phyloP scores from a whole-genome alignment of 1,140 invertebrate species.

The Drepana arcuata region DNA sequence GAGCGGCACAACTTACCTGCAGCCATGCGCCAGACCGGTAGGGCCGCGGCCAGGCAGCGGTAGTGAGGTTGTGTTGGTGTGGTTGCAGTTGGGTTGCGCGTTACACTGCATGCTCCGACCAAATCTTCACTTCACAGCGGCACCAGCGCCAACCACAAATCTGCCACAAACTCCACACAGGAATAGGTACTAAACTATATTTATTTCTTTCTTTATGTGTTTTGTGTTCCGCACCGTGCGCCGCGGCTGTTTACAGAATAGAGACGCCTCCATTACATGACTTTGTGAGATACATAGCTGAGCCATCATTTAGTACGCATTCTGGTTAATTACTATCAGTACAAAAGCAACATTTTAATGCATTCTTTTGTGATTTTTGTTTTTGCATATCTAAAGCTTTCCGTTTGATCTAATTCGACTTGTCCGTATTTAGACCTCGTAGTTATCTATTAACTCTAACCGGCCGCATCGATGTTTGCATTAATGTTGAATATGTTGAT shows the following conservation, averaged over 20 bases:
- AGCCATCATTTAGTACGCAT: constrained; percentile 47
- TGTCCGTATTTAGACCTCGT: constrained; percentile 29
- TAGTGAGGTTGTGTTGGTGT: constrained; percentile 66
- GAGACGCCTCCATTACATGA: constrained; percentile 46
- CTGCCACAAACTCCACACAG: constrained; percentile 61
- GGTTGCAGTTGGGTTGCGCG: constrained; percentile 71
- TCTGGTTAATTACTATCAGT: constrained; percentile 38
- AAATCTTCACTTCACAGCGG: constrained; percentile 66
- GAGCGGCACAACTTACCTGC: constrained; percentile 14
- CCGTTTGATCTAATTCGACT: constrained; percentile 46
- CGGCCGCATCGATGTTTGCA: constrained; percentile 35
- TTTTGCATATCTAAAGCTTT: constrained; percentile 50
- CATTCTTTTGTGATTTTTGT: constrained; percentile 52
- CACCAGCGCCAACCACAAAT: constrained; percentile 61
- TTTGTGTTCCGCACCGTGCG: constrained; percentile 62
- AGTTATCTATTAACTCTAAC: constrained; percentile 55
- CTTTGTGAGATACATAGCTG: constrained; percentile 42
- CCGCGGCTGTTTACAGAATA: constrained; percentile 46
- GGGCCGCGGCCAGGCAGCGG: constrained; percentile 15
- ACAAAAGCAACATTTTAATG: constrained; percentile 67
- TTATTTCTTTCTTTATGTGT: constrained; percentile 63
- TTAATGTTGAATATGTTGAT: no score
- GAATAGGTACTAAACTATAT: constrained; percentile 67
- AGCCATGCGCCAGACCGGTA: constrained; percentile 4
- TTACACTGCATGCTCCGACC: constrained; percentile 70